Evolutionary conservation across 2,888 invertebrate species (phyloP).

Genomic region (Suillia variegata): DNA sequence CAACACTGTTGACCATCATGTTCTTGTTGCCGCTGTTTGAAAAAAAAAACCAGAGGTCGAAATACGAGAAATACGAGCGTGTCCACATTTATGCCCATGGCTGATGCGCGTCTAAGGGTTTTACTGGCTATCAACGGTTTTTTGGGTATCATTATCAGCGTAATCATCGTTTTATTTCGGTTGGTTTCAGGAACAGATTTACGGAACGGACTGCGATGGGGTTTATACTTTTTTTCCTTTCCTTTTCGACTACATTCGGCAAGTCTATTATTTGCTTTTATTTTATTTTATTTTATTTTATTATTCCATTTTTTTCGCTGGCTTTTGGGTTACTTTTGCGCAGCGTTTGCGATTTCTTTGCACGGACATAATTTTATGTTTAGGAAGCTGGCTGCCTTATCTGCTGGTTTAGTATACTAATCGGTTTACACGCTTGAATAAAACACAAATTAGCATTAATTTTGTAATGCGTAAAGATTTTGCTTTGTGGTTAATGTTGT

Average conservation of each 20-base stretch:
- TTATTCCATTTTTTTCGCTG: too few species aligned
- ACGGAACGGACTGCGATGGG: background rate
- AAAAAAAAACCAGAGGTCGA: background rate
- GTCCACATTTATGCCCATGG: background rate
- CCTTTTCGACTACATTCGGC: conserved; percentile 5
- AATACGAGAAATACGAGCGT: background rate
- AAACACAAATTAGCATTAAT: conserved; percentile 45
- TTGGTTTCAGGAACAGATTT: background rate
- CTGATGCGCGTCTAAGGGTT: background rate
- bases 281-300: conserved; percentile 8
- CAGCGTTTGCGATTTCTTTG: background rate
- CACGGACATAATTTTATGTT: background rate
- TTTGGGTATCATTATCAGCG: conserved; percentile 14
- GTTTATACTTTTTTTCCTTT: too few species aligned
- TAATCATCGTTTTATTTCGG: conserved; percentile 14
- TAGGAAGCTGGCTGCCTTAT: conserved; percentile 16
- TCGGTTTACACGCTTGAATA: conserved; percentile 58
- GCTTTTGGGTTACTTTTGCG: conserved; percentile 16
- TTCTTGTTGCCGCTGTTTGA: background rate
- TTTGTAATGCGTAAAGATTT: conserved; percentile 8
- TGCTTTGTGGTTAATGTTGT: background rate
- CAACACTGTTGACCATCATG: conserved; percentile 20
- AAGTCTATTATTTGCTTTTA: conserved; percentile 19
- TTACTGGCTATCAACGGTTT: conserved; percentile 19
- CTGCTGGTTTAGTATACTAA: conserved; percentile 41